Evolutionary conservation across 2,888 invertebrate species (phyloP).

Genomic region (Schrankia costaestrigalis): DNA sequence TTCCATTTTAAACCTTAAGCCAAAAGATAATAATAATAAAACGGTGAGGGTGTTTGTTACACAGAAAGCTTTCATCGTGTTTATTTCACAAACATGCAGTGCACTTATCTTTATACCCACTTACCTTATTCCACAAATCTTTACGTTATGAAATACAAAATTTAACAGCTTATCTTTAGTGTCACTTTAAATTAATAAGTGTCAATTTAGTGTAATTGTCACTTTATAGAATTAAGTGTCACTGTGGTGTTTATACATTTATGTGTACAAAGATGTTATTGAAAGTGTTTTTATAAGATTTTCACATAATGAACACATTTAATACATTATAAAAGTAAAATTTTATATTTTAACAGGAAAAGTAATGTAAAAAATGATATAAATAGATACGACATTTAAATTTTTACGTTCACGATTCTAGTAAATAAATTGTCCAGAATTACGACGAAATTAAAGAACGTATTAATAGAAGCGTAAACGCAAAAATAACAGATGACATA

Average conservation of each 20-base stretch:
- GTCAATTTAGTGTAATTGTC: too few species aligned
- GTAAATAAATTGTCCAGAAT: too few species aligned
- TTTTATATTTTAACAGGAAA: neutral
- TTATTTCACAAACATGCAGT: conserved; percentile 41
- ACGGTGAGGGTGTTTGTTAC: conserved; percentile 19
- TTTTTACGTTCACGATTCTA: too few species aligned
- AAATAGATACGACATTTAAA: too few species aligned
- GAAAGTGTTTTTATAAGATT: too few species aligned
- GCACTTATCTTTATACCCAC: conserved; percentile 34
- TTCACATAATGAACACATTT: too few species aligned
- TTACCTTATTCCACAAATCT: conserved; percentile 25
- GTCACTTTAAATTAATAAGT: too few species aligned
- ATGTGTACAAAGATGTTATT: conserved; percentile 9
- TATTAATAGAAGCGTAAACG: conserved; percentile 6
- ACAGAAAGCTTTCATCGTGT: conserved; percentile 27
- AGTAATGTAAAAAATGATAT: too few species aligned
- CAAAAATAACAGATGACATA: conserved; percentile 23
- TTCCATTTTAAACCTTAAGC: too few species aligned
- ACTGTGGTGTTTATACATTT: conserved; percentile 16
- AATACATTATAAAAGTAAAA: neutral
- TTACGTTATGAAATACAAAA: conserved; percentile 20
- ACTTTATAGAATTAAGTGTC: conserved; percentile 13
- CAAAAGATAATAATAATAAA: too few species aligned
- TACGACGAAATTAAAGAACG: neutral
- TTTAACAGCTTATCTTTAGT: too few species aligned